These are phyloP conservation scores for Rotaria magnacalcarata DNA, from an alignment of 2,888 invertebrate genomes.

Conservation along the genomic window DNA sequence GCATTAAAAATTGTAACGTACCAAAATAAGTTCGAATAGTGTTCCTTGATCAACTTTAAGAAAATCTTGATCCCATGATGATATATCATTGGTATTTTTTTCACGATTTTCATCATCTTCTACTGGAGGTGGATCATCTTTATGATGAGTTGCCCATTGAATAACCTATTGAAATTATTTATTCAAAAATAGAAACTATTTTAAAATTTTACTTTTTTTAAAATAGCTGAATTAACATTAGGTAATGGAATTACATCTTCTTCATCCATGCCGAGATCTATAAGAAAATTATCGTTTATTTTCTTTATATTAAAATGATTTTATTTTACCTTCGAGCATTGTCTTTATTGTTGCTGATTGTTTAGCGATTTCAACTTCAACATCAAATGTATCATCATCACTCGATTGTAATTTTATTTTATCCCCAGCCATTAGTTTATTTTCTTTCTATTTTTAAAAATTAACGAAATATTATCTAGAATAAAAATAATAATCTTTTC, in stretches of 20 bases:
- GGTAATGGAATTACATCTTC: constrained; percentile 78
- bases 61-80: constrained; percentile 98
- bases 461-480: no score
- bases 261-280: constrained; percentile 64
- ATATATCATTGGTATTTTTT: constrained; percentile 96
- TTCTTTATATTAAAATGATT: background rate
- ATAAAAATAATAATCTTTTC: no score
- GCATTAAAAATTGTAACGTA: constrained; percentile 55
- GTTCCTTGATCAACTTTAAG: constrained; percentile 96
- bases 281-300: background rate
- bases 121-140: constrained; percentile 76
- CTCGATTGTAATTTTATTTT: constrained; percentile 80
- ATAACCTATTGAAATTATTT: constrained; percentile 47
- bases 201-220: constrained; percentile 70
- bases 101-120: constrained; percentile 94
- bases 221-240: constrained; percentile 91
- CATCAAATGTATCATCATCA: constrained; percentile 88
- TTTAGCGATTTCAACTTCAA: constrained; percentile 92
- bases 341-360: constrained; percentile 96
- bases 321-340: constrained; percentile 71
- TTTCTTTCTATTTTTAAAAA: background rate
- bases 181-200: background rate
- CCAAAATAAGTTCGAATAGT: constrained; percentile 86
- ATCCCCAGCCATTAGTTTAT: background rate
- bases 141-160: constrained; percentile 62